Evolutionary conservation across 2,797 vertebrate genomes (phyloP).

Genomic region (Rhinophrynus dorsalis): DNA sequence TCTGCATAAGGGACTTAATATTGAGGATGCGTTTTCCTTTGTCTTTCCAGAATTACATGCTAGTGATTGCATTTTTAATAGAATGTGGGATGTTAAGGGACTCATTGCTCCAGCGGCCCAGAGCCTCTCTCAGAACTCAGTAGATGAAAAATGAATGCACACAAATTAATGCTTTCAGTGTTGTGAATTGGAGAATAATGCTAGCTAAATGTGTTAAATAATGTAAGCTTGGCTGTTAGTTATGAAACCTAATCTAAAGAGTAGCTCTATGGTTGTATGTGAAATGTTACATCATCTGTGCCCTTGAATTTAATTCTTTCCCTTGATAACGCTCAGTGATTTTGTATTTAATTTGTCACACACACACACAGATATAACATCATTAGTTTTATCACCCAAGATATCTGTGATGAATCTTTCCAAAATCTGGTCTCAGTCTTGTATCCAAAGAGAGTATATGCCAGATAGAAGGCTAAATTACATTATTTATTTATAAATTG

Average conservation of each 20-base stretch:
- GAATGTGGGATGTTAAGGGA: constrained; percentile 3
- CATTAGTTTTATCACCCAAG: constrained; percentile 3
- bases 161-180: constrained; percentile 45
- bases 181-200: constrained; percentile 42
- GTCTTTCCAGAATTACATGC: background rate
- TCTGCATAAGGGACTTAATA: no score
- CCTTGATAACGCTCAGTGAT: constrained; percentile 8
- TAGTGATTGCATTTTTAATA: background rate
- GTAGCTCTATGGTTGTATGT: constrained; percentile 1
- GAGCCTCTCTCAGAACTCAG: constrained; percentile 12
- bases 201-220: constrained; percentile 41
- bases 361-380: constrained; percentile 7
- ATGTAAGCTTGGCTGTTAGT: constrained; percentile 21
- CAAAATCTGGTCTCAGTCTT: background rate
- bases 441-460: no score
- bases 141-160: constrained; percentile 42
- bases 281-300: constrained; percentile 17
- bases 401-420: constrained; percentile 2
- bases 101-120: constrained; percentile 30
- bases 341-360: constrained; percentile 2
- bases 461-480: no score
- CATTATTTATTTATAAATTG: no score
- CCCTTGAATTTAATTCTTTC: constrained; percentile 2
- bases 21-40: constrained; percentile 1
- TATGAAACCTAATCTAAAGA: constrained; percentile 8